phyloP scores from a whole-genome alignment of 2,113 vertebrate genomes.

The Erpornis zantholeuca region DNA sequence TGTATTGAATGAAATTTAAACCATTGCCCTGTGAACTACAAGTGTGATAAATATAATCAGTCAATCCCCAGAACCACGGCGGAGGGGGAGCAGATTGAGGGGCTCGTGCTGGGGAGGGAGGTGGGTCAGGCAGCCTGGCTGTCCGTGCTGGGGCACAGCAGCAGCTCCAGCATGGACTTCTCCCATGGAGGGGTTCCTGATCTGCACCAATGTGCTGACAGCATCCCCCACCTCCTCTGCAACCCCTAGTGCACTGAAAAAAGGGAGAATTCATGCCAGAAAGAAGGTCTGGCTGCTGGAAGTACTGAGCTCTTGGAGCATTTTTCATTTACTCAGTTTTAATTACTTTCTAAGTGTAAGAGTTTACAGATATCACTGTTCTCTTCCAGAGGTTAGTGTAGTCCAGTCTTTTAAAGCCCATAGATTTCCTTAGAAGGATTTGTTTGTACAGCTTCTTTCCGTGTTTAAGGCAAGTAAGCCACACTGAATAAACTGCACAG shows the following conservation, averaged over 20 bases:
- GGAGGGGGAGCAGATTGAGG: background rate
- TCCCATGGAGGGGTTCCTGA: background rate
- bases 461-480: background rate
- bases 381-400: background rate
- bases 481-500: background rate
- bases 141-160: fast-evolving
- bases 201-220: background rate
- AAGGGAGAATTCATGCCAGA: background rate
- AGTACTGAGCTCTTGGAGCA: background rate
- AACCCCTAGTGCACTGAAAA: background rate
- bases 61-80: conserved; percentile 12
- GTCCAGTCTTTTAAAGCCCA: background rate
- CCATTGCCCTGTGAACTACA: conserved; percentile 63
- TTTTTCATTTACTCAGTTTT: conserved; percentile 14
- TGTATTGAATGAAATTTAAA: conserved; percentile 76
- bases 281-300: background rate
- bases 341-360: background rate
- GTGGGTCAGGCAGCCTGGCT: background rate
- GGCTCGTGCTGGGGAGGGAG: background rate
- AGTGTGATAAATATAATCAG: conserved; percentile 60
- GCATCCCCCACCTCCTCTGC: background rate
- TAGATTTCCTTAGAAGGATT: conserved; percentile 31
- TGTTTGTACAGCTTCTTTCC: conserved; percentile 10
- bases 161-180: background rate
- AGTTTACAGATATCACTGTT: background rate